Evolutionary conservation across 2,888 invertebrate species (phyloP).

Genomic region (Timema cristinae): DNA sequence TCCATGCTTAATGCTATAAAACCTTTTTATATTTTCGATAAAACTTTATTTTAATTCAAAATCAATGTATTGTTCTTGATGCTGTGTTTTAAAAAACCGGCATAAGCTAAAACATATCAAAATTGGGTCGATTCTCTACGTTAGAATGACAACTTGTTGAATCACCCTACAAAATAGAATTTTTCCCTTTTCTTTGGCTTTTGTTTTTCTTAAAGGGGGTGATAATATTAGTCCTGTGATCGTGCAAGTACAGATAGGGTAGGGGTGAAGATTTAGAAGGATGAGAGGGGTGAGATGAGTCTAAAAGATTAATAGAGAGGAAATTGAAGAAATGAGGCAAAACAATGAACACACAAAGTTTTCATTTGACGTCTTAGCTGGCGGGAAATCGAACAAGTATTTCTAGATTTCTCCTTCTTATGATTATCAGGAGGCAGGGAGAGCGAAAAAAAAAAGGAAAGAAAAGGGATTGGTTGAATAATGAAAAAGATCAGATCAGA

Average conservation of each 20-base stretch:
- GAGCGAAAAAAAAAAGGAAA: neutral
- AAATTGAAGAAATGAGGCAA: constrained; percentile 33
- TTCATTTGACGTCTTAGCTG: constrained; percentile 5
- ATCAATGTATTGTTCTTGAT: no score
- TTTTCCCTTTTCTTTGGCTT: constrained; percentile 1
- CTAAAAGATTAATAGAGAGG: constrained; percentile 31
- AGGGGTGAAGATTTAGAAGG: constrained; percentile 3
- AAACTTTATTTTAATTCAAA: no score
- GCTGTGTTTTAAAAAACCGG: no score
- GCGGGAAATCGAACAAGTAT: neutral
- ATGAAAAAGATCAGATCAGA: constrained; percentile 15
- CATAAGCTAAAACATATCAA: no score
- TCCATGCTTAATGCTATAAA: no score
- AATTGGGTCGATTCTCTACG: no score
- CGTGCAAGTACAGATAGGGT: neutral
- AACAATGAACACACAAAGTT: constrained; percentile 27
- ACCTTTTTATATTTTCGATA: no score
- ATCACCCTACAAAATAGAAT: neutral
- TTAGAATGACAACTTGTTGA: no score
- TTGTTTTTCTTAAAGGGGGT: neutral
- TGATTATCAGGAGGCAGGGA: neutral
- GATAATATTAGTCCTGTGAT: constrained; percentile 18
- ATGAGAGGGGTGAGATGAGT: constrained; percentile 18
- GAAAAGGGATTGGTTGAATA: constrained; percentile 13
- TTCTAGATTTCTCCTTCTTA: no score